These are phyloP conservation scores for Natator depressus DNA, from an alignment of 2,113 vertebrate species.

Conservation along the genomic window DNA sequence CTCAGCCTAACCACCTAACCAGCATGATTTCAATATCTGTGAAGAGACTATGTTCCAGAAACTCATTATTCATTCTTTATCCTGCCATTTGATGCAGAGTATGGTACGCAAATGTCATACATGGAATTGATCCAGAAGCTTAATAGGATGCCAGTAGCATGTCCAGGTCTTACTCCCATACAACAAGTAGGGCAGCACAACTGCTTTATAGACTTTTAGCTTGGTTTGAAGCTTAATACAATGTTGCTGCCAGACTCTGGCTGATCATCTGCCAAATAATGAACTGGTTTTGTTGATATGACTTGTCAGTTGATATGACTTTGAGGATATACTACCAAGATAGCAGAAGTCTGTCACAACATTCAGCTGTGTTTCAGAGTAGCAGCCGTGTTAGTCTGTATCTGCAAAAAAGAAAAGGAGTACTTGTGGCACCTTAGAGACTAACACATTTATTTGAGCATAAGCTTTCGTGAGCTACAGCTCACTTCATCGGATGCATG, in stretches of 20 bases:
- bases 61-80: not conserved
- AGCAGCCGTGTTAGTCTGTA: no score
- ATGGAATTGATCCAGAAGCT: not conserved
- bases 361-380: not conserved
- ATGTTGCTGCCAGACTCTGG: no score
- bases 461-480: no score
- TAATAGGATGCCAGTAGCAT: not conserved
- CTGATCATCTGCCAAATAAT: not conserved
- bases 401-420: no score
- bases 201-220: no score
- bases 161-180: not conserved
- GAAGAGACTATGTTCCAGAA: not conserved
- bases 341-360: not conserved
- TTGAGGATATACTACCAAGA: not conserved
- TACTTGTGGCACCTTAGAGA: no score
- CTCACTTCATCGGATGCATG: no score
- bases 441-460: no score
- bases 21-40: not conserved
- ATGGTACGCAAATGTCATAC: not conserved
- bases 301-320: not conserved
- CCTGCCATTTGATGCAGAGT: not conserved
- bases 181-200: no score
- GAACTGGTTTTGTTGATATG: not conserved
- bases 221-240: no score
- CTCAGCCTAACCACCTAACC: not conserved